Percentiles rank a stretch among this genome's conserved stretches.
Conservation (phyloP, 2,797 vertebrate genomes). For the Cercopithecus neglectus region DNA sequence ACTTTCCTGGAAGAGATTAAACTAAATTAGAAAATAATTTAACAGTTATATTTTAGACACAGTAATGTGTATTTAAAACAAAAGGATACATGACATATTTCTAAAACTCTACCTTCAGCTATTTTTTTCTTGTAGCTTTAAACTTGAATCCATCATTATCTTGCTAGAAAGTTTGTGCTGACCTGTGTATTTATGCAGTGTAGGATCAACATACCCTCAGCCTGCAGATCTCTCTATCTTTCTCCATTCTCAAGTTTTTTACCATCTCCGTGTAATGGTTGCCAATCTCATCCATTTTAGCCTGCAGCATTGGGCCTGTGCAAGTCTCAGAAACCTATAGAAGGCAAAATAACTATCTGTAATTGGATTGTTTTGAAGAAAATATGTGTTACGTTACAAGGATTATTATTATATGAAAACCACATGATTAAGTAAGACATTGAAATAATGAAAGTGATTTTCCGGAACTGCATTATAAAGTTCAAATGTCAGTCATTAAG, state of each 20-base stretch:
- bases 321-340: slow-evolving; percentile 86
- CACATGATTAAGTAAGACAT: slow-evolving; percentile 20
- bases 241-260: slow-evolving; percentile 87
- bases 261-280: slow-evolving; percentile 93
- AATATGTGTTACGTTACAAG: slow-evolving; percentile 21
- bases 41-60: background rate
- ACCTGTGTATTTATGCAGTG: background rate
- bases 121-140: slow-evolving; percentile 38
- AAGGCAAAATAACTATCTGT: slow-evolving; percentile 42
- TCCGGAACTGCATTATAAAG: background rate
- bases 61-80: background rate
- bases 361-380: slow-evolving; percentile 16
- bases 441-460: slow-evolving; percentile 40
- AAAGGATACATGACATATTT: background rate
- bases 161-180: background rate
- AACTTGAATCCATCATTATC: slow-evolving; percentile 4
- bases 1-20: background rate
- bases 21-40: slow-evolving; percentile 40
- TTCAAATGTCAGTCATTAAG: slow-evolving; percentile 10
- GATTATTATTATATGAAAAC: background rate
- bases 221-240: slow-evolving; percentile 91
- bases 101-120: slow-evolving; percentile 15
- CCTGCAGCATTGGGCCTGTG: slow-evolving; percentile 84
- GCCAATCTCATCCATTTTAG: slow-evolving; percentile 92
- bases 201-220: slow-evolving; percentile 86